These are phyloP conservation scores for Goniozus legneri DNA, from an alignment of 1,140 invertebrate genomes.

Conservation along the genomic window DNA sequence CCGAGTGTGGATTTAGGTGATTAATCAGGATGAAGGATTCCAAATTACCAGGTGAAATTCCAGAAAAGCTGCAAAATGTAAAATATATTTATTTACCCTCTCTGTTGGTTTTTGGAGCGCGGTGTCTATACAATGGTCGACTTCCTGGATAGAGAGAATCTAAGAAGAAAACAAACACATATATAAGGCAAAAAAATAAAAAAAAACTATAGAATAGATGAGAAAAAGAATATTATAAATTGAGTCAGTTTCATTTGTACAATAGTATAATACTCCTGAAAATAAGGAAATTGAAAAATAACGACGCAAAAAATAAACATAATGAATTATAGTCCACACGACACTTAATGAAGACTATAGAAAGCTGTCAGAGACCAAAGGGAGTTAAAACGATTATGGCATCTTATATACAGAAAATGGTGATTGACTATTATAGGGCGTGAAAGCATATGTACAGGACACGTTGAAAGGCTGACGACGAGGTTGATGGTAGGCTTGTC, in stretches of 20 bases:
- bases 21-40: slow-evolving; percentile 5
- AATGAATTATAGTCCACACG: no score
- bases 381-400: no score
- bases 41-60: slow-evolving; percentile 12
- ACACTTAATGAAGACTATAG: no score
- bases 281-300: no score
- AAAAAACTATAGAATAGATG: slow-evolving; percentile 16
- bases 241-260: no score
- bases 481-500: slow-evolving; percentile 18
- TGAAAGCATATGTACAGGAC: slow-evolving; percentile 43
- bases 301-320: no score
- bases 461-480: slow-evolving; percentile 26
- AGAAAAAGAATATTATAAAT: no score
- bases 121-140: slow-evolving; percentile 55
- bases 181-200: slow-evolving; percentile 29
- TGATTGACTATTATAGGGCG: slow-evolving; percentile 3
- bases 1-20: no score
- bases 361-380: no score
- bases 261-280: no score
- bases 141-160: slow-evolving; percentile 54
- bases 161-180: slow-evolving; percentile 45
- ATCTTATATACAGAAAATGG: no score
- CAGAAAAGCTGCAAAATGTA: slow-evolving; percentile 15
- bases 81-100: slow-evolving; percentile 54
- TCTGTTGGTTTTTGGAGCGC: slow-evolving; percentile 55